phyloP scores from a whole-genome alignment of 2,888 invertebrate species.

The Andrena haemorrhoa region DNA sequence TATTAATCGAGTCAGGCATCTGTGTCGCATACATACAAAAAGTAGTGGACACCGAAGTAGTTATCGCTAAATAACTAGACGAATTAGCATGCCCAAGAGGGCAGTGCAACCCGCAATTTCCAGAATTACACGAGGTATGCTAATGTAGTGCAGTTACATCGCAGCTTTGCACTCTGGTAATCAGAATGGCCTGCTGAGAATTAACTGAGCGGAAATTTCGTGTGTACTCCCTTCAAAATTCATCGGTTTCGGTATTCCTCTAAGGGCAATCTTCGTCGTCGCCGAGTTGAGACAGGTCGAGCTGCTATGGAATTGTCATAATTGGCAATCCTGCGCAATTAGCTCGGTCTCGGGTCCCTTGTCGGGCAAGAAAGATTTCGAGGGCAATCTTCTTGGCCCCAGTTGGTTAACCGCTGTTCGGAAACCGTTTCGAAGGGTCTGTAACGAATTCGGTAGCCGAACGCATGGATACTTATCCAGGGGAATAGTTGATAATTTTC shows the following conservation, averaged over 20 bases:
- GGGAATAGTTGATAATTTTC: constrained; percentile 8
- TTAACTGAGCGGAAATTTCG: constrained; percentile 44
- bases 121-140: constrained; percentile 29
- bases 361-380: constrained; percentile 50
- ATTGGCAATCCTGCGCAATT: constrained; percentile 71
- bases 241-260: constrained; percentile 17
- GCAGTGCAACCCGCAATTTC: background rate
- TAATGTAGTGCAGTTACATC: constrained; percentile 37
- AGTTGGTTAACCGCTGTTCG: background rate
- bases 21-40: background rate
- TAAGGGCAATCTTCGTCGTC: constrained; percentile 36
- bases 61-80: background rate
- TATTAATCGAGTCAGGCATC: too few species aligned
- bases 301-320: constrained; percentile 57
- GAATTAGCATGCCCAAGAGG: background rate
- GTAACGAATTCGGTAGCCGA: background rate
- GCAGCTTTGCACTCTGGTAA: constrained; percentile 19
- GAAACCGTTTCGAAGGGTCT: background rate
- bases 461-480: background rate
- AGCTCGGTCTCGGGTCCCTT: constrained; percentile 34
- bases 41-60: background rate
- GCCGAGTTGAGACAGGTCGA: background rate
- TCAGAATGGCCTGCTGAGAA: constrained; percentile 28
- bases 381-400: constrained; percentile 26
- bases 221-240: constrained; percentile 33